These are phyloP conservation scores for Sebastes aleutianus DNA, from an alignment of 2,797 vertebrate species.

Conservation along the genomic window DNA sequence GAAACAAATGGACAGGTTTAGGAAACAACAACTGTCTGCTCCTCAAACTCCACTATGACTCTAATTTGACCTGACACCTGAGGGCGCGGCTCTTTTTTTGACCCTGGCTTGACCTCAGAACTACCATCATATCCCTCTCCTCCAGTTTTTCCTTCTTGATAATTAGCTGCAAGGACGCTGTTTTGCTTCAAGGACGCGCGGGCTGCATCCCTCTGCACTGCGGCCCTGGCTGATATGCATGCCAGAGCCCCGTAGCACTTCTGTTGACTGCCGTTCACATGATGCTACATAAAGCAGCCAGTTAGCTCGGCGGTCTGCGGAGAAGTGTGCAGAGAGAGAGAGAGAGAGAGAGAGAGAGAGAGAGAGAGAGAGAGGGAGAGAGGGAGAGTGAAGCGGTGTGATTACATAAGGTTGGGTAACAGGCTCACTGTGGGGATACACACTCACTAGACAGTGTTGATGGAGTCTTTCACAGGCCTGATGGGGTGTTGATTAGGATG, in stretches of 20 bases:
- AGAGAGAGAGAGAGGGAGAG: conserved; percentile 18
- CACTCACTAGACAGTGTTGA: conserved; percentile 70
- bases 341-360: conserved; percentile 13
- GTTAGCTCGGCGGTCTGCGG: conserved; percentile 19
- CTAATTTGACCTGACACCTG: conserved; percentile 33
- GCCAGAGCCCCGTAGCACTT: conserved; percentile 43
- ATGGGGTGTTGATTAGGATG: conserved; percentile 78
- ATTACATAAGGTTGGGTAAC: conserved; percentile 72
- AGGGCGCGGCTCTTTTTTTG: conserved; percentile 3
- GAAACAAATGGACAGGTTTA: not conserved
- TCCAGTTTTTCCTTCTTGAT: conserved; percentile 24
- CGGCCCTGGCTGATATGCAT: conserved; percentile 42
- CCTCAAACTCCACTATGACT: not conserved
- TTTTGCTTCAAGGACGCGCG: conserved; percentile 40
- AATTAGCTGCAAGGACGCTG: conserved; percentile 47
- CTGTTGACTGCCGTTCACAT: conserved; percentile 36
- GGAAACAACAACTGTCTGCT: not conserved
- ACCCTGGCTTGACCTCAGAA: conserved; percentile 36
- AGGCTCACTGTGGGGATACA: conserved; percentile 61
- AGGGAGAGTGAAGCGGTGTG: conserved; percentile 38
- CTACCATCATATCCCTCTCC: conserved; percentile 12
- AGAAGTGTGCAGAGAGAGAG: conserved; percentile 7
- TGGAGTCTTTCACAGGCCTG: conserved; percentile 78
- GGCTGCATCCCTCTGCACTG: conserved; percentile 50
- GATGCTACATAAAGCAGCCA: conserved; percentile 36